phyloP scores from a whole-genome alignment of 2,888 invertebrate species.

The Nysson spinosus region DNA sequence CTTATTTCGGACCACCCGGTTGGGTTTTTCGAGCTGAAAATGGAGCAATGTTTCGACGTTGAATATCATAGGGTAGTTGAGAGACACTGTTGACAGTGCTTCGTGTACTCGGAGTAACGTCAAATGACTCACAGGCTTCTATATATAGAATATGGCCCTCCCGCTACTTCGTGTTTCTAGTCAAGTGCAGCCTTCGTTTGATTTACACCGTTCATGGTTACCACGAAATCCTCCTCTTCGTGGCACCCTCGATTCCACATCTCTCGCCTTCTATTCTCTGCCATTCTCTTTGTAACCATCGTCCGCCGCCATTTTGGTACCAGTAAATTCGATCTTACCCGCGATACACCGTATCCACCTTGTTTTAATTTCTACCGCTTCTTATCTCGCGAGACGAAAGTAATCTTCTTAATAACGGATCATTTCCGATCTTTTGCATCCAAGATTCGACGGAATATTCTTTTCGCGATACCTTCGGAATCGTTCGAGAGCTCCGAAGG shows the following conservation, averaged over 20 bases:
- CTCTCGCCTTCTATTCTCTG: background rate
- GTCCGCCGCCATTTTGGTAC: background rate
- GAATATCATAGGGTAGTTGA: constrained; percentile 48
- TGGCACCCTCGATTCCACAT: constrained; percentile 37
- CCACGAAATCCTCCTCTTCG: constrained; percentile 60
- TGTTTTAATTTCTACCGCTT: too few relatives aligned
- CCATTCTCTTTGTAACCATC: constrained; percentile 18
- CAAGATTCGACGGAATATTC: too few relatives aligned
- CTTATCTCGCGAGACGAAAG: too few relatives aligned
- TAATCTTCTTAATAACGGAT: too few relatives aligned
- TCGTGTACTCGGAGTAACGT: constrained; percentile 56
- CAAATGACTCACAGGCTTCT: constrained; percentile 67
- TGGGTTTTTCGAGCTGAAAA: background rate
- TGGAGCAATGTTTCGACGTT: background rate
- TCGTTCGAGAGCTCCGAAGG: constrained; percentile 2
- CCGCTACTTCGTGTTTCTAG: constrained; percentile 69
- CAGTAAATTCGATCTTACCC: too few relatives aligned
- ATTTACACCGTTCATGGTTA: constrained; percentile 70
- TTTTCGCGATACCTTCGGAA: too few relatives aligned
- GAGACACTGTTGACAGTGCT: constrained; percentile 67
- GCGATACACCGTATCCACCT: too few relatives aligned
- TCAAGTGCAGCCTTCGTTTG: constrained; percentile 71
- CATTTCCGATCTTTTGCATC: too few relatives aligned
- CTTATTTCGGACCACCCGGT: constrained; percentile 42
- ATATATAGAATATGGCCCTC: constrained; percentile 68